Base-by-base conservation (phyloP, 2,113 vertebrate genomes). In the Elachura formosa region DNA sequence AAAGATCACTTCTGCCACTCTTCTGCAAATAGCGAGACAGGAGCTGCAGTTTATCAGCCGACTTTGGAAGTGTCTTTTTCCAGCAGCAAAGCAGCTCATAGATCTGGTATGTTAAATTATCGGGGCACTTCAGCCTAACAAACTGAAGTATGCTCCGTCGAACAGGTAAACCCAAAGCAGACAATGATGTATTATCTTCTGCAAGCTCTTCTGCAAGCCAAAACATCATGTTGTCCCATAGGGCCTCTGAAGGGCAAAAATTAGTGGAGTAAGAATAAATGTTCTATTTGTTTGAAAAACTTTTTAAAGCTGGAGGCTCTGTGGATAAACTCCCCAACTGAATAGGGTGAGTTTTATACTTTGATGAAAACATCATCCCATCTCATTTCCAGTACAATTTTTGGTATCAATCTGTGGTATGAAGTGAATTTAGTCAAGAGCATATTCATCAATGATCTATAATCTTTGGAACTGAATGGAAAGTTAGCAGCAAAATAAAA, bases 21-120 rank as follows among this genome's bases (percentile, higher is more conserved):
- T 97, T 98, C 43, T 66, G 90, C 58, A 99, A 97, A 90, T 98
- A 98, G 28, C 36, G 94, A 38, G 97, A 97, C 68, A 99, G 98
- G 48, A 98, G 98, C 31, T 96, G 94, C 55, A 96, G 93, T 96
- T 98, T 98, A 89, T 98, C 97, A 3, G 97, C 96, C 0, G 38
- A 96, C 81, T 95, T 97, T 5, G 98, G 98, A 69, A 98, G 98
- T 10, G 97, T 98, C 77, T 97, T 98, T 82, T 98, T 98, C 98
- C 99, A 99, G 96, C 97, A 98, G 93, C 93, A 97, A 90, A 99
- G 98, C 34, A 98, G 79, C 38, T 98, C 97, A 18, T 98, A 98
- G 94, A 98, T 98, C 97, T 98, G 99, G 9, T 97, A 84, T 10
- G 97, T 94, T 67, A 97, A 94, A 71, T 97, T 95, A 49, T 98